Evolutionary conservation across 2,888 invertebrate species (phyloP), one percentile per base, ranked within the genome.

Genomic region (Zonitis immaculata): DNA sequence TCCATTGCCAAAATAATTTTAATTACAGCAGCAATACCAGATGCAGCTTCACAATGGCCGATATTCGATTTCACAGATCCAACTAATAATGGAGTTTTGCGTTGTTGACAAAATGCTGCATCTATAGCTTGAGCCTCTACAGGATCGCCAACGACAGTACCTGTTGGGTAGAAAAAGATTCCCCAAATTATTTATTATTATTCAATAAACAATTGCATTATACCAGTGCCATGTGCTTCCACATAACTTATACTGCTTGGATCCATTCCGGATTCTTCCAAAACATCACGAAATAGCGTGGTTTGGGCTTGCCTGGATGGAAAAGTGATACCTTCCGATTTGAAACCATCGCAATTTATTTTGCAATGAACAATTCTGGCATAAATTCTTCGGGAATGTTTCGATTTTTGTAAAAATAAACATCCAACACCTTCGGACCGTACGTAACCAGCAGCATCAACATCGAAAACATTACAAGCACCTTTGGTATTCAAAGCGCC

Each of bases 21-120:
- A 1, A 79, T 79, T 25, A 95, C 73, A 0, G 91, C 88, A 62
- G 90, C 90, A 1, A 94, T 77, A 8, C 93, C 90, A 4, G 91
- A 89, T 1, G 85, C 84, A 1, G 95, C 89, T 70, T 97, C 96
- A 0, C 90, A 83, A 75, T 97, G 97, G 0, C 97, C 97, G 73
- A 95, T 81, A 75, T 95, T 97, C 0, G 95, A 94, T 72, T 97
- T 96, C 28, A 95, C 85, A 0, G 95, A 92, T 1, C 96, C 96
- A 54, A 97, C 88, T 47, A 83, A 76, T 0, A 95, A 88, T 0
- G 82, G 85, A 6, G 39, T 57, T 0, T 80, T 83, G 12, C 94
- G 81, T 14, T 83, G 84, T 2, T 82, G 80, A 67, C 89, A 89
- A 72, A 94, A 85, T 27, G 90, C 82, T 62, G 86, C 86, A 45